Evolutionary conservation across 2,888 invertebrate genomes (phyloP), one percentile per base, ranked within the genome.

Genomic region (Therioaphis trifolii): DNA sequence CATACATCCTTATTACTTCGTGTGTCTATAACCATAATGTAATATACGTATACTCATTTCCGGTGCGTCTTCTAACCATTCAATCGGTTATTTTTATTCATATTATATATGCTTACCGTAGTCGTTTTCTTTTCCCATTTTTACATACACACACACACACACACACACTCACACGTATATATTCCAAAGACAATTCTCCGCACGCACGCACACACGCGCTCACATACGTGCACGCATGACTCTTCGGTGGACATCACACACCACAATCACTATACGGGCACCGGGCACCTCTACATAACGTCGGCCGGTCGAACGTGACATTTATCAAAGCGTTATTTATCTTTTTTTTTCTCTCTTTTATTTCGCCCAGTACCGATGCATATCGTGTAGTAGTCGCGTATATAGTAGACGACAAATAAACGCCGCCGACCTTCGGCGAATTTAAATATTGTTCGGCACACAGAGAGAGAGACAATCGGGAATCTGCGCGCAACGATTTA

Each of bases 271-370:
- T 27, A 27, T 76, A 63, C 15, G 24, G 78, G 35, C 40, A 68
- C 35, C 11, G 24, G 78, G 35, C 52, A 68, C 68, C 40, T 78
- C 68, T 40, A 55, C 35, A 43, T 79, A 68, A 69, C 40, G 40
- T 79, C 69, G 66, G 40, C 58, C 35, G 52, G 43, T 46, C 63
- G 72, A 82, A 82, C 82, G 82, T 82, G 63, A 74, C 63, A 63
- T 82, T 82, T 82, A 82, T 74, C 82, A 82, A 74, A 74, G 82
- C 58, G 71, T 82, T 82, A 82, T 82, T 82, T 82, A 82, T 72
- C 82, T 82, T 74, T 14, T 24, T 58, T 5, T 43, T 43, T 35
- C n/a, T 18, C 40, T 43, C 24, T 68, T 68, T 55, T 69, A 55
- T 79, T 79, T 79, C 68, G 40, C 55, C 68, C 68, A 24, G 68